These are phyloP conservation scores for Aphidoletes aphidimyza DNA, from an alignment of 2,888 invertebrate species.

Conservation along the genomic window DNA sequence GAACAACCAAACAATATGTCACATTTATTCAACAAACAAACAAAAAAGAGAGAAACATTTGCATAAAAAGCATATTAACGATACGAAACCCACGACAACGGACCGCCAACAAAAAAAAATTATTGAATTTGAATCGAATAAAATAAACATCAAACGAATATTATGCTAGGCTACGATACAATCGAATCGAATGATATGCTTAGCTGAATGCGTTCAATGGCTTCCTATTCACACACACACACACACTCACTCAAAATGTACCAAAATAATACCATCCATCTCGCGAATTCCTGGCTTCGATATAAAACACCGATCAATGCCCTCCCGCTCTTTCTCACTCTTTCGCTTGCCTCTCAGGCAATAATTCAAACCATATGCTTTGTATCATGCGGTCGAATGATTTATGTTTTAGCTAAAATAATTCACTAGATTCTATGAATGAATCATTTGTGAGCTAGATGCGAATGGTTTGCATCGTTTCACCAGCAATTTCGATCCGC, in stretches of 20 bases:
- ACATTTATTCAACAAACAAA: conserved; percentile 18
- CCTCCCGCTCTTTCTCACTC: too few relatives aligned
- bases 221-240: background rate
- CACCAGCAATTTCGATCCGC: too few relatives aligned
- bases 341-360: too few relatives aligned
- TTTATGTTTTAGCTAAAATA: too few relatives aligned
- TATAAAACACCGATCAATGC: too few relatives aligned
- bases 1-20: background rate
- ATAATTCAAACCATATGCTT: too few relatives aligned
- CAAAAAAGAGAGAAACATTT: too few relatives aligned
- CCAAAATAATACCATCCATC: background rate
- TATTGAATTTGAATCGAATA: conserved; percentile 22
- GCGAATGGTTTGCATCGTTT: too few relatives aligned
- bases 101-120: background rate
- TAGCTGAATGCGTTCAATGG: background rate
- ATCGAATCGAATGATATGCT: background rate
- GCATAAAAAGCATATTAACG: conserved; percentile 24
- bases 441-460: too few relatives aligned
- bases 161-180: background rate
- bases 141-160: background rate
- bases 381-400: too few relatives aligned
- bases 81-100: conserved; percentile 3
- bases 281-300: background rate
- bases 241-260: too few relatives aligned
- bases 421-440: too few relatives aligned